Conservation (phyloP, 2,888 invertebrate genomes). For the Deladenus siricidicola region DNA sequence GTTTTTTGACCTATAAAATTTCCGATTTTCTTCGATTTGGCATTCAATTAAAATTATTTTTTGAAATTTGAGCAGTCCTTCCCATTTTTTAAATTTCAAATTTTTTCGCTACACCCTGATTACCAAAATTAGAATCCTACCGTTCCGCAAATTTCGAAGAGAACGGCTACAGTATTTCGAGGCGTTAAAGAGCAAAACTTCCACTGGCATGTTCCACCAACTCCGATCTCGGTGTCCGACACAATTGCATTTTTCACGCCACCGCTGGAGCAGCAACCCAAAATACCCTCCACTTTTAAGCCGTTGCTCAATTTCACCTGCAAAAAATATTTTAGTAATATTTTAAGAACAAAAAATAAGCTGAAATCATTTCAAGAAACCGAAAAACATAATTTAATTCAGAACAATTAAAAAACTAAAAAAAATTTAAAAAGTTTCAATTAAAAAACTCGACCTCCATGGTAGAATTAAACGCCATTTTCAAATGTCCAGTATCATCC, state of each 20-base stretch:
- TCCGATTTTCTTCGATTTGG: not conserved
- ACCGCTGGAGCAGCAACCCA: slow-evolving; percentile 88
- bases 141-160: slow-evolving; percentile 85
- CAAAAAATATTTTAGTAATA: slow-evolving; percentile 23
- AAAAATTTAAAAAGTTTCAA: not conserved
- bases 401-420: slow-evolving; percentile 59
- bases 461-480: slow-evolving; percentile 96
- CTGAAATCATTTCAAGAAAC: no score
- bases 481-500: slow-evolving; percentile 78
- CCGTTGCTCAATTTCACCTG: slow-evolving; percentile 46
- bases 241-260: slow-evolving; percentile 84
- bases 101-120: not conserved
- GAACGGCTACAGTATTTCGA: slow-evolving; percentile 80
- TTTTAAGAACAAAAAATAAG: slow-evolving; percentile 59
- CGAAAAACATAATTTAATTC: not conserved
- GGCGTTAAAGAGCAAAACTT: slow-evolving; percentile 90
- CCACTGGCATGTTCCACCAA: slow-evolving; percentile 96
- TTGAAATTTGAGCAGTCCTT: not conserved
- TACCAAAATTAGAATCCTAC: slow-evolving; percentile 19
- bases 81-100: not conserved
- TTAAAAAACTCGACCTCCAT: slow-evolving; percentile 67
- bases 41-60: not conserved
- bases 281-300: slow-evolving; percentile 60
- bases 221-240: slow-evolving; percentile 91
- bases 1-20: not conserved